Conservation (phyloP, 2,797 vertebrate species). For the Simalia tracyae region DNA sequence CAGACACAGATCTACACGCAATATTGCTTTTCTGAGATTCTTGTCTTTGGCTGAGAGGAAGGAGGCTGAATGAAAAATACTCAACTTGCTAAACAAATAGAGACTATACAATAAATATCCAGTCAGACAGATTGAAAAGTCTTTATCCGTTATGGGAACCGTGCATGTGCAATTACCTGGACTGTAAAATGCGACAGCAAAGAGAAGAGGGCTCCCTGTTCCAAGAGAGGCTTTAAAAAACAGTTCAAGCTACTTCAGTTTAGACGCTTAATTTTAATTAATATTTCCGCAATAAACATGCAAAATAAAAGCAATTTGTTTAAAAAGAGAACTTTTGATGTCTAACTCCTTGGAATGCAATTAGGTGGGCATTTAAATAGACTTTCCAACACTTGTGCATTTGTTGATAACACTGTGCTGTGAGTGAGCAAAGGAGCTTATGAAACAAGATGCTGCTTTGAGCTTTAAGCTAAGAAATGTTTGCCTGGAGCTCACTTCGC, state of each 20-base stretch:
- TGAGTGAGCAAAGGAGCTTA: constrained; percentile 9
- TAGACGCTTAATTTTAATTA: constrained; percentile 13
- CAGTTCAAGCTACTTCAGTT: background rate
- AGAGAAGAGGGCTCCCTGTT: rapidly evolving
- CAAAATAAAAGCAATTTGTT: constrained; percentile 7
- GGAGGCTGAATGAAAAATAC: background rate
- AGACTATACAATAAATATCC: background rate
- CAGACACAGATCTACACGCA: background rate
- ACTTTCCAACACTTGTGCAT: background rate
- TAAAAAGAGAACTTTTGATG: background rate
- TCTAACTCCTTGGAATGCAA: background rate
- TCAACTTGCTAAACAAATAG: background rate
- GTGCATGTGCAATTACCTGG: background rate
- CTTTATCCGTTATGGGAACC: background rate
- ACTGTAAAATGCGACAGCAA: background rate
- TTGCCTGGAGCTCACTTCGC: constrained; percentile 6
- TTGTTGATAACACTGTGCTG: background rate
- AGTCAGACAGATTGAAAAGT: background rate
- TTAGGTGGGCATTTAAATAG: background rate
- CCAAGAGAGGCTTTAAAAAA: background rate
- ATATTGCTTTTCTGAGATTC: background rate
- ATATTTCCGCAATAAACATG: background rate
- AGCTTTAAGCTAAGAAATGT: constrained; percentile 11
- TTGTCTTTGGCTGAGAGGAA: background rate
- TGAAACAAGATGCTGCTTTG: background rate